Base-by-base conservation (phyloP, 2,113 vertebrate genomes). In the Dicerorhinus sumatrensis region DNA sequence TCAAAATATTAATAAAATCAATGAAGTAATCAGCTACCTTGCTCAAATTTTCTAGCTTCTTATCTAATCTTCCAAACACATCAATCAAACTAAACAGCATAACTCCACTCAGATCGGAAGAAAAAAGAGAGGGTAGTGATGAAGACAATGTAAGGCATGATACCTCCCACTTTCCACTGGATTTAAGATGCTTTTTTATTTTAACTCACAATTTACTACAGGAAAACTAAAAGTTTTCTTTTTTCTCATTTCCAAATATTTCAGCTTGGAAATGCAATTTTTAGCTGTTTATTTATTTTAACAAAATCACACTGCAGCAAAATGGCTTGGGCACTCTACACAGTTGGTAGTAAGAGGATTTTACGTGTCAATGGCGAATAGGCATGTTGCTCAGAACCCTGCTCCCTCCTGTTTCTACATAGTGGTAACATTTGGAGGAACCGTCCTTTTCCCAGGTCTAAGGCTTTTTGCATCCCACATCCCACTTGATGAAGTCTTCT, bases 221-320 rank as follows among this genome's bases (percentile, higher is more conserved):
- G 25, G n/a, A 93, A 91, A 89, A 29, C 10, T 31, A 54, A 36
- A 86, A 82, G 31, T 23, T 39, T n/a, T 75, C 46, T 23, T 69
- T 36, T 73, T 60, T 13, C n/a, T 62, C 42, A 42, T 42, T 96
- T 91, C 58, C 8, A 23, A 93, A 84, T 12, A 91, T 63, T 83
- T 93, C 51, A 79, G 16, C 48, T 88, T 88, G 63, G 20, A 93
- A 88, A 88, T 63, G 10, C 33, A 12, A 73, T 56, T 83, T 96
- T 67, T 70, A 73, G 51, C 39, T 42, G 62, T 36, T 23, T 79
- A 60, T 86, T 39, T 95, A 58, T n/a, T 56, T 96, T 72, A 75
- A 51, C 13, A 84, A 80, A 97, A 84, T 84, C 87, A 89, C 70
- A 94, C 6, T 23, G 58, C 1, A 80, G 46, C 54, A 73, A 88